A percentile compares a stretch with the other conserved stretches of the same genome.
These are phyloP conservation scores for Meganola albula DNA, from an alignment of 2,888 invertebrate species.

Conservation along the genomic window DNA sequence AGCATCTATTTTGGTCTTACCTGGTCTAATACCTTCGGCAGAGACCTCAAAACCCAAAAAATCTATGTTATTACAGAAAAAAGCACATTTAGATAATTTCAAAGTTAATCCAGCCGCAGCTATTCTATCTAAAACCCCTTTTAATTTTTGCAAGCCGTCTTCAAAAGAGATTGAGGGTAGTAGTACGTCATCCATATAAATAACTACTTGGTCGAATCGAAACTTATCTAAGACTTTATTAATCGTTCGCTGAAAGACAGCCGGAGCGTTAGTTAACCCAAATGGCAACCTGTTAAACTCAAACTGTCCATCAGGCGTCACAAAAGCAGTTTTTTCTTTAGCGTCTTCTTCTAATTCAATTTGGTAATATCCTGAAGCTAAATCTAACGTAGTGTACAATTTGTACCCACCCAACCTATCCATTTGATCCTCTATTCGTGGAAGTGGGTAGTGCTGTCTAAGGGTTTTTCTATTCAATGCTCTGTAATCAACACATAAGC, in stretches of 20 bases:
- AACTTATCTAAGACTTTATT: not conserved
- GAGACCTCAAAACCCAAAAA: not conserved
- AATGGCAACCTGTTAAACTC: not conserved
- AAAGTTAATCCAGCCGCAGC: not conserved
- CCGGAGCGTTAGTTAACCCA: not conserved
- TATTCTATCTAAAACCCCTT: not conserved
- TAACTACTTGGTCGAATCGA: no score
- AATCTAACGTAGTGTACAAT: not conserved
- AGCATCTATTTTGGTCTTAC: not conserved
- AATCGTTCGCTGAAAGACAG: not conserved
- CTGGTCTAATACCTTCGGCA: not conserved
- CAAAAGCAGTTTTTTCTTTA: not conserved
- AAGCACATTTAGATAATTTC: not conserved
- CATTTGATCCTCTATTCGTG: not conserved
- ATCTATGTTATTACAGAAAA: not conserved
- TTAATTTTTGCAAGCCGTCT: not conserved
- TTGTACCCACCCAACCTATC: not conserved
- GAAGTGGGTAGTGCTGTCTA: not conserved
- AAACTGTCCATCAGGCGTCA: not conserved
- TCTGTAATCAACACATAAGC: constrained; percentile 15
- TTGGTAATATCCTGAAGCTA: not conserved
- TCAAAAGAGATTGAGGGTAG: not conserved
- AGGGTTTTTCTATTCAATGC: constrained; percentile 1
- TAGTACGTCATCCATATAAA: not conserved
- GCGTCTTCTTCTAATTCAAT: not conserved